Evolutionary conservation across 1,140 invertebrate species (phyloP), one percentile per base, ranked within the genome.

Genomic region (Penaeus japonicus): DNA sequence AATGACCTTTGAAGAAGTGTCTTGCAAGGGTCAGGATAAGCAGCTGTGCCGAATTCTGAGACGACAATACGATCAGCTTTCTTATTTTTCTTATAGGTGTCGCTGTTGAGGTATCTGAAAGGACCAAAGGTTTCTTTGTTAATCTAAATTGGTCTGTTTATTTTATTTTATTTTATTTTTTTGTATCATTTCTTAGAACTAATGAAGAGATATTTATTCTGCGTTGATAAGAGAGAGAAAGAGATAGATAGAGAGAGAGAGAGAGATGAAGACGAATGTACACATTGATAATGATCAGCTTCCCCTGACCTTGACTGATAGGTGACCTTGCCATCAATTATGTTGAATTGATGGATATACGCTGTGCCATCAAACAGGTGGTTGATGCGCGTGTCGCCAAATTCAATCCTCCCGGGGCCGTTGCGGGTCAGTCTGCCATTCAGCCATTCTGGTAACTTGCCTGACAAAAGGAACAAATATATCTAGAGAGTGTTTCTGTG

Each of bases 321-420:
- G 7, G 89, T 92, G 0, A 92, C 92, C 73, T 79, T 89, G 47
- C 89, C 91, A 55, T 92, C 92, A 54, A 92, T 47, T 59, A 93
- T 92, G 53, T 89, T 73, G 84, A 93, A 94, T 57, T 92, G 91
- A 70, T 94, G 94, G 22, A 94, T 70, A 30, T 93, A 90, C 4
- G 93, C 92, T 54, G 93, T 84, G 0, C 94, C 94, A 90, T 94
- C 94, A 91, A 94, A 94, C 30, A 92, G 85, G 89, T 94, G 93
- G 10, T 92, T 91, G 89, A 92, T 93, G 24, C 91, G 91, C 18
- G 91, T 89, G 4, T 92, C 87, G n/a, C 93, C 94, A 55, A 93
- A 90, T 89, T 93, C 90, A 53, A 92, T 91, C 22, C 91, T 90
- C 2, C 92, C 93, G 5, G 93, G 92, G 22, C 93, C 93, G 90